Evolutionary conservation across 2,797 vertebrate species (phyloP).

Genomic region (Melopsittacus undulatus): DNA sequence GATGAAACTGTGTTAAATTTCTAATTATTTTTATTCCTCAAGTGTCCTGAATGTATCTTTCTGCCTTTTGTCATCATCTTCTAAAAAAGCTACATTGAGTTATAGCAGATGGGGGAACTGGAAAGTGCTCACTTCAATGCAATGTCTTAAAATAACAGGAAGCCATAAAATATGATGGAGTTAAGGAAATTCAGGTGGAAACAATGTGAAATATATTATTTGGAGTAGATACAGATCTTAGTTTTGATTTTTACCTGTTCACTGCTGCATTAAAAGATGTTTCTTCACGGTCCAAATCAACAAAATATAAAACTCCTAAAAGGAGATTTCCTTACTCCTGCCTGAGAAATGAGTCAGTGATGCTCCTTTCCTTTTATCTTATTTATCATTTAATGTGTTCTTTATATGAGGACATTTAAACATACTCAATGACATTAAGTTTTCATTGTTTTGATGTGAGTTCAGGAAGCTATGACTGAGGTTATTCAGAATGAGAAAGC

Average conservation of each 20-base stretch:
- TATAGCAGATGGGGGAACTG: no score
- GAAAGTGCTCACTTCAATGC: background rate
- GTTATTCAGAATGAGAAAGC: constrained; percentile 7
- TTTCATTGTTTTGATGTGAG: background rate
- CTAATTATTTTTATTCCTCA: background rate
- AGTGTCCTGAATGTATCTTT: background rate
- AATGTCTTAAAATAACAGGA: constrained; percentile 28
- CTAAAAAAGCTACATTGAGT: background rate
- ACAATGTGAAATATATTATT: constrained; percentile 50
- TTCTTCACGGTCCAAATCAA: constrained; percentile 24
- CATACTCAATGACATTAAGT: background rate
- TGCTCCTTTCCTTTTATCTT: constrained; percentile 26
- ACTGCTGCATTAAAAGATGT: background rate
- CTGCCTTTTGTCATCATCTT: constrained; percentile 26
- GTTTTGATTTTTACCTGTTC: constrained; percentile 53
- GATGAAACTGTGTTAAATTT: constrained; percentile 28
- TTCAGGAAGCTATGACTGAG: background rate
- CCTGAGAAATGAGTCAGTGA: constrained; percentile 27
- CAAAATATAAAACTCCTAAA: background rate
- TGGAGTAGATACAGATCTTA: background rate
- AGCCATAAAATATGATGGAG: constrained; percentile 31
- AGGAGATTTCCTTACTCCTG: background rate
- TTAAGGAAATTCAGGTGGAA: constrained; percentile 66
- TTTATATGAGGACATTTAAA: background rate
- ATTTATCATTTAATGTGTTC: background rate